Percentiles rank a stretch among this genome's conserved stretches.
phyloP scores from a whole-genome alignment of 2,113 vertebrate species.

The Microtus montanus region DNA sequence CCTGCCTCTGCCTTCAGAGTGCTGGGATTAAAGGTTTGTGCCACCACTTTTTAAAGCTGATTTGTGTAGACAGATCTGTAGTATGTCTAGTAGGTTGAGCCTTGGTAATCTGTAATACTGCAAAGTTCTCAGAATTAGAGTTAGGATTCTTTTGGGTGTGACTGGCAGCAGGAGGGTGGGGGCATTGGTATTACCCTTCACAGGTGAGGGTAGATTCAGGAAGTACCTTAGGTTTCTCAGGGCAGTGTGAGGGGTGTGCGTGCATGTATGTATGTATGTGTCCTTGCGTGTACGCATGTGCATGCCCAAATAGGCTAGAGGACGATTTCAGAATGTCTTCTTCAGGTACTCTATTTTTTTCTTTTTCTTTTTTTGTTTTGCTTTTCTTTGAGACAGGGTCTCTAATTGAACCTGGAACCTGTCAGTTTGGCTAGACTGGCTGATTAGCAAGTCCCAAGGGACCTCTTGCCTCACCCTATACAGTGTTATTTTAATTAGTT shows the following conservation, averaged over 20 bases:
- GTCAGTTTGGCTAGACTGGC: not conserved
- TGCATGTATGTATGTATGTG: not conserved
- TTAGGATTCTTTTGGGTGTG: not conserved
- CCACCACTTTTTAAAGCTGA: not conserved
- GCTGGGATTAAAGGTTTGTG: not conserved
- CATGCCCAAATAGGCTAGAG: not conserved
- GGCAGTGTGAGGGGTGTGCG: not conserved
- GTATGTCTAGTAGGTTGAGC: not conserved
- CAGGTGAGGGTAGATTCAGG: not conserved
- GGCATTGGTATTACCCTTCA: not conserved
- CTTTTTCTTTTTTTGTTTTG: not conserved
- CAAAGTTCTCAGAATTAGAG: not conserved
- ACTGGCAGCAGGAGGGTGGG: rapidly evolving
- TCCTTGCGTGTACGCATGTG: no score
- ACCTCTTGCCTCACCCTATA: not conserved
- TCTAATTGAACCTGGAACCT: not conserved
- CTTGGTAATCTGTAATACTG: not conserved
- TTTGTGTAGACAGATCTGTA: not conserved
- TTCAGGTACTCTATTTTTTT: not conserved
- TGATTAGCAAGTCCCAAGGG: not conserved
- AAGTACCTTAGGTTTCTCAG: not conserved
- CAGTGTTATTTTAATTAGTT: not conserved
- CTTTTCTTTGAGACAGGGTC: not conserved
- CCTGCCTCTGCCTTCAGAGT: not conserved
- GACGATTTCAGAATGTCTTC: not conserved